These are phyloP conservation scores for Oophaga sylvatica DNA, from an alignment of 2,797 vertebrate species.

Conservation along the genomic window DNA sequence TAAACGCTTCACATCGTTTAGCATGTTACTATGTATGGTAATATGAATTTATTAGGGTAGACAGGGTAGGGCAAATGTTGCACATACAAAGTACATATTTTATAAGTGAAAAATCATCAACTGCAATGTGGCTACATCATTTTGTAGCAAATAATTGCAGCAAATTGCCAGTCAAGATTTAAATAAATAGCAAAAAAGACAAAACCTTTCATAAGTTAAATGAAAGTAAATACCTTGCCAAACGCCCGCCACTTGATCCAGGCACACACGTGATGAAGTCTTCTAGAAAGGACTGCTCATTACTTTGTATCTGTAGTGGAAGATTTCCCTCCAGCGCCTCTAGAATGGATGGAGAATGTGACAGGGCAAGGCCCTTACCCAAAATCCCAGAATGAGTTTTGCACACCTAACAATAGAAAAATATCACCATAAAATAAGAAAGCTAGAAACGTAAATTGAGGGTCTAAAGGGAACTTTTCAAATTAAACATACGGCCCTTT, in stretches of 20 bases:
- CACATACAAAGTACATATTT: too few relatives aligned
- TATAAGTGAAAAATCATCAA: too few relatives aligned
- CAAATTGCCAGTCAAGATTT: not conserved
- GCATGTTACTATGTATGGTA: too few relatives aligned
- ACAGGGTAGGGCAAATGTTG: too few relatives aligned
- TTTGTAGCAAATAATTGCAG: too few relatives aligned
- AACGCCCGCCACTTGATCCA: slow-evolving; percentile 93
- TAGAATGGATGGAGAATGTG: slow-evolving; percentile 94
- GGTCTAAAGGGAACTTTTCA: too few relatives aligned
- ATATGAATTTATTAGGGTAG: too few relatives aligned
- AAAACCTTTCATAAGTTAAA: not conserved
- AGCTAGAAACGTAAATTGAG: not conserved
- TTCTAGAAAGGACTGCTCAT: slow-evolving; percentile 97
- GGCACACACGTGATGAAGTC: slow-evolving; percentile 97
- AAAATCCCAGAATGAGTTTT: slow-evolving; percentile 95
- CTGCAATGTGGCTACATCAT: too few relatives aligned
- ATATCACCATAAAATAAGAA: not conserved
- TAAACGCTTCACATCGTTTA: too few relatives aligned
- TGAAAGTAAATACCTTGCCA: slow-evolving; percentile 85
- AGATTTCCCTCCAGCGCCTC: slow-evolving; percentile 96
- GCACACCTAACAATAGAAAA: slow-evolving; percentile 79
- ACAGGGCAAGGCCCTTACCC: slow-evolving; percentile 94
- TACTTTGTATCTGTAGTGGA: slow-evolving; percentile 95
- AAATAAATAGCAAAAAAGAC: not conserved
- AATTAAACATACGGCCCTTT: too few relatives aligned